Base-by-base conservation (phyloP, 2,888 invertebrate species). In the Villa cingulata region DNA sequence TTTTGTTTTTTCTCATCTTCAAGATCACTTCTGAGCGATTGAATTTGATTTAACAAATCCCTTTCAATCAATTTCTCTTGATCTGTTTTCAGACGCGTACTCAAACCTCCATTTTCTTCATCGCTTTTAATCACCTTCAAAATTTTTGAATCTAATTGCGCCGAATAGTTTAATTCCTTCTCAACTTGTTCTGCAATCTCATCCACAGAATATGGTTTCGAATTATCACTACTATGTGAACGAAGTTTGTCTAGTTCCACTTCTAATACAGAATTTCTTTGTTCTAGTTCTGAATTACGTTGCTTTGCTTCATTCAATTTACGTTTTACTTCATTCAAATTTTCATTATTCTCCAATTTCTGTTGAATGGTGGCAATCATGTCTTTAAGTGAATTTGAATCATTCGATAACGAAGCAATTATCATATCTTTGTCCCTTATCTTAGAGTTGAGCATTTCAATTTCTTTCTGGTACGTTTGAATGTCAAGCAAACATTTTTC, bases 91-190 rank as follows among this genome's bases (percentile, higher is more conserved):
- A 56, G 48, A 64, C 62, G 36, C 64, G 50, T 51, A 66, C 7
- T 4, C 7, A 6, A 4, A 23, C 23, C 5, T 23, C 7, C 63
- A 48, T 68, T 68, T 48, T 70, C 69, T 41, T 68, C 64, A 39
- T 73, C 73, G 48, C 72, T 72, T 51, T 76, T 75, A 17, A 78
- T 72, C 0, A 75, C 78, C 45, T 70, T 73, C 27, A 78, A 62
- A 36, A 78, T 74, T 53, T 74, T 74, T 4, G 73, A 72, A 57
- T 80, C 80, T 20, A 80, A 61, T 52, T 73, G 72, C 0, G 74
- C 77, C 0, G 80, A 78, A 51, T 75, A 72, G 59, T 78, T 74
- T 2, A 80, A 57, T 56, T 80, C 77, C 50, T 74, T 70, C 41
- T 74, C 74, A 4, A 80, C 72, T 63, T 74, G 70, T 37, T 71